These are phyloP conservation scores for Pararge aegeria DNA, from an alignment of 1,140 invertebrate genomes.

Conservation along the genomic window DNA sequence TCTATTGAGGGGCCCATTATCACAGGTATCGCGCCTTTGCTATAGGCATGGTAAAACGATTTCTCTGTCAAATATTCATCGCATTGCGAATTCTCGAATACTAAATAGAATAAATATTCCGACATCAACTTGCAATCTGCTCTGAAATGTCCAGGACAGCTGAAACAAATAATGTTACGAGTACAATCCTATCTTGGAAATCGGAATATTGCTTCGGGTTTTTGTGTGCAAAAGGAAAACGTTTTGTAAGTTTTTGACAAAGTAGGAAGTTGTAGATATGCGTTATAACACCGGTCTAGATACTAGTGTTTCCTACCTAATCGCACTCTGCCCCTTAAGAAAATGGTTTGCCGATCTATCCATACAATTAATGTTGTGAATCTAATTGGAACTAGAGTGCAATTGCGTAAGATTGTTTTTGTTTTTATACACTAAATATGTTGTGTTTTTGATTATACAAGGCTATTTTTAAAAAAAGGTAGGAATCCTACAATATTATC, in stretches of 20 bases:
- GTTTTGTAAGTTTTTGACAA: constrained; percentile 4
- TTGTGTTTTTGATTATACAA: too few relatives aligned
- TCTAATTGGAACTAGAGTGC: too few relatives aligned
- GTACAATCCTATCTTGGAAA: neutral
- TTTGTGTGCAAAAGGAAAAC: neutral
- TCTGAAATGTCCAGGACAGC: constrained; percentile 82
- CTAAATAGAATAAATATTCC: constrained; percentile 87
- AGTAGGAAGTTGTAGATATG: too few relatives aligned
- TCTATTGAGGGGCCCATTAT: constrained; percentile 82
- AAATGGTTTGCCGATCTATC: too few relatives aligned
- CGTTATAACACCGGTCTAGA: too few relatives aligned
- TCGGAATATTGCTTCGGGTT: neutral
- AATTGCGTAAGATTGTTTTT: too few relatives aligned
- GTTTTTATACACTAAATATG: too few relatives aligned
- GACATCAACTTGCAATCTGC: constrained; percentile 80
- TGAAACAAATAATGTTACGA: constrained; percentile 47
- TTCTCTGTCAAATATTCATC: constrained; percentile 87
- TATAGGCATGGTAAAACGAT: constrained; percentile 83
- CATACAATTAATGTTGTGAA: too few relatives aligned
- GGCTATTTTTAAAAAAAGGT: too few relatives aligned
- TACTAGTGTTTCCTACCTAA: too few relatives aligned
- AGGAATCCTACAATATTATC: too few relatives aligned
- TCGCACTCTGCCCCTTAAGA: too few relatives aligned
- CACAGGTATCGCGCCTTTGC: constrained; percentile 84
- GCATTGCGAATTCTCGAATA: constrained; percentile 88